Conservation (phyloP, 2,888 invertebrate species). For the Aphidoletes aphidimyza region DNA sequence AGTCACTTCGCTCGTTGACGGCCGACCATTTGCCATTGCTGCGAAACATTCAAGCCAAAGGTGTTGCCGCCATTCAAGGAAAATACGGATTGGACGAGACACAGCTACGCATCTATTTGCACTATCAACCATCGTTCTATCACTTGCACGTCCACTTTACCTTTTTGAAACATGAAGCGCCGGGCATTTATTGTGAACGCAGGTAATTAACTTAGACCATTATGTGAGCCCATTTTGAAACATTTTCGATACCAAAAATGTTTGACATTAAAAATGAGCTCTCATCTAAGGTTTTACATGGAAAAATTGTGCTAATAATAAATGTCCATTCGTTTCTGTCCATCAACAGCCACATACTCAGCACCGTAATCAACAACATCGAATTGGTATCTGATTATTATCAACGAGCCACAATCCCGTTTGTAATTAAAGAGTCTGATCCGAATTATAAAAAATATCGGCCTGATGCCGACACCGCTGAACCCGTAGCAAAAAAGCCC, state of each 20-base stretch:
- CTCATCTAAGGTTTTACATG: background rate
- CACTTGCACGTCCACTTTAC: slow-evolving; percentile 96
- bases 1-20: slow-evolving; percentile 86
- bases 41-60: slow-evolving; percentile 81
- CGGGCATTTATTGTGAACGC: slow-evolving; percentile 81
- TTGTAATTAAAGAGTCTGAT: slow-evolving; percentile 81
- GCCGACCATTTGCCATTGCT: slow-evolving; percentile 82
- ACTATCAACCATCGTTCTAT: slow-evolving; percentile 97
- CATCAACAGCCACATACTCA: slow-evolving; percentile 82
- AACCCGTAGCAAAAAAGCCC: slow-evolving; percentile 12
- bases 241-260: no score
- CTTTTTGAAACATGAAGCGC: slow-evolving; percentile 80
- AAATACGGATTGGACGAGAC: slow-evolving; percentile 78
- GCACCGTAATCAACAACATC: slow-evolving; percentile 90
- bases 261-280: no score
- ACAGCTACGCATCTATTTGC: slow-evolving; percentile 85
- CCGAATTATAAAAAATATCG: slow-evolving; percentile 72
- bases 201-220: background rate
- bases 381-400: slow-evolving; percentile 86
- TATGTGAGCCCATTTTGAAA: background rate
- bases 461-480: background rate
- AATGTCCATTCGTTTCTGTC: background rate
- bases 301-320: background rate
- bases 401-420: slow-evolving; percentile 81
- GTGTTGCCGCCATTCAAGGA: slow-evolving; percentile 78